phyloP scores from a whole-genome alignment of 2,888 invertebrate genomes.

The Phalangium opilio region DNA sequence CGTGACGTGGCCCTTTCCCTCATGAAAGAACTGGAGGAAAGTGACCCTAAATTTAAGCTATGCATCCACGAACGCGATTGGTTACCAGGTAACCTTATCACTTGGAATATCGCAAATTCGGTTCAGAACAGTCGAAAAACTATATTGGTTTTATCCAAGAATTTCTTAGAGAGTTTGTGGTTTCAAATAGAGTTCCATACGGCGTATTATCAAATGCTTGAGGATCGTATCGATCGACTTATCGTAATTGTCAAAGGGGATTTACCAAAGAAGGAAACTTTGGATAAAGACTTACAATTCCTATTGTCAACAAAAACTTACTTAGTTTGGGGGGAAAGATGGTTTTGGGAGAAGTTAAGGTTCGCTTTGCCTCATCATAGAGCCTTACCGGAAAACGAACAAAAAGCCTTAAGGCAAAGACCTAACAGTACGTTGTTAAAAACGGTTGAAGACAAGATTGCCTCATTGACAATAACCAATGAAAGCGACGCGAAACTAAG shows the following conservation, averaged over 20 bases:
- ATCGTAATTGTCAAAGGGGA: slow-evolving; percentile 23
- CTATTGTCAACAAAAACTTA: slow-evolving; percentile 23
- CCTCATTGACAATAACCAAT: slow-evolving; percentile 6
- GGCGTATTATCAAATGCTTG: slow-evolving; percentile 24
- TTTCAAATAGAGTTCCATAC: slow-evolving; percentile 24
- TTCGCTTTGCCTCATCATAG: slow-evolving; percentile 23
- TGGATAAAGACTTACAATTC: slow-evolving; percentile 22
- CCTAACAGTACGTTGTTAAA: slow-evolving; percentile 11
- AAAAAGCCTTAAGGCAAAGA: slow-evolving; percentile 11
- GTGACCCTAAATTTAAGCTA: slow-evolving; percentile 14
- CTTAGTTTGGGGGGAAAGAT: slow-evolving; percentile 22
- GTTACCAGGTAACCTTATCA: slow-evolving; percentile 23
- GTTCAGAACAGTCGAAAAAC: slow-evolving; percentile 23
- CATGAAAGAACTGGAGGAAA: slow-evolving; percentile 20
- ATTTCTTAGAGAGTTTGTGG: slow-evolving; percentile 23
- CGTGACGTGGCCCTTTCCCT: slow-evolving; percentile 20
- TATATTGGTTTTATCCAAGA: slow-evolving; percentile 21
- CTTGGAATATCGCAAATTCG: slow-evolving; percentile 23
- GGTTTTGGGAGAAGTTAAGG: slow-evolving; percentile 24
- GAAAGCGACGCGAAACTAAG: too few relatives aligned
- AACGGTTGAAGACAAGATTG: slow-evolving; percentile 13
- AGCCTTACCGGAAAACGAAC: slow-evolving; percentile 3
- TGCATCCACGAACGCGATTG: slow-evolving; percentile 25
- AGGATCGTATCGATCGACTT: slow-evolving; percentile 23
- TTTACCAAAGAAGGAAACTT: slow-evolving; percentile 21